Evolutionary conservation across 2,113 vertebrate genomes (phyloP).

Genomic region (Oenanthe melanoleuca): DNA sequence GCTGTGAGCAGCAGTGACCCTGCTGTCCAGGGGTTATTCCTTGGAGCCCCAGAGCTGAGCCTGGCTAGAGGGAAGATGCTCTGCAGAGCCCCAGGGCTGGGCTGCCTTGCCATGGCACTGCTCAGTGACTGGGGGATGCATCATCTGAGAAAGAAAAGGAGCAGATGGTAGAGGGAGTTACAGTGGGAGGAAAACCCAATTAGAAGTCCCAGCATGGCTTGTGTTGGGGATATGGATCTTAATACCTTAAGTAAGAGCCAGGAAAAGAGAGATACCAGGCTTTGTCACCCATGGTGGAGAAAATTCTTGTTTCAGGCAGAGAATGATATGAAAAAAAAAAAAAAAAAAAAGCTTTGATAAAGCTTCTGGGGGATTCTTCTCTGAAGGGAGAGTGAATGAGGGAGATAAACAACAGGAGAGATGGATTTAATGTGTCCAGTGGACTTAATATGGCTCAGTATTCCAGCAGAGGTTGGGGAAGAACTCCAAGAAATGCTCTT

Average conservation of each 20-base stretch:
- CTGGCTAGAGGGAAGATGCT: background rate
- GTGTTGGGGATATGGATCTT: slow-evolving; percentile 63
- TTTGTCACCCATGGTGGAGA: slow-evolving; percentile 35
- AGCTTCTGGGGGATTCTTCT: background rate
- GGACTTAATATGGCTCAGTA: background rate
- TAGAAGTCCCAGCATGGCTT: slow-evolving; percentile 68
- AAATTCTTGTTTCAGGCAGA: slow-evolving; percentile 16
- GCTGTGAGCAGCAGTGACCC: fast-evolving
- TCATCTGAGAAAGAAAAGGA: slow-evolving; percentile 51
- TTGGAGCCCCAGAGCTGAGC: background rate
- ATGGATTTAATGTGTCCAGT: background rate
- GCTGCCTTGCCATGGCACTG: slow-evolving; percentile 24
- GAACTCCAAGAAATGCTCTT: background rate
- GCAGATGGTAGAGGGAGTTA: slow-evolving; percentile 73
- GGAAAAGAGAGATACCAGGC: slow-evolving; percentile 43
- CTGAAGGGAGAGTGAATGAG: background rate
- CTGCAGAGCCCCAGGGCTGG: background rate
- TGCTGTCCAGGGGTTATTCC: too few relatives aligned
- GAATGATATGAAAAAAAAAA: background rate
- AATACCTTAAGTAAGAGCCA: slow-evolving; percentile 63
- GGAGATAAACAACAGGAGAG: background rate
- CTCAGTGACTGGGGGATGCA: slow-evolving; percentile 63
- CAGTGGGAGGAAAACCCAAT: slow-evolving; percentile 75
- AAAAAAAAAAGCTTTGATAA: background rate
- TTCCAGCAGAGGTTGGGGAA: background rate